phyloP scores from a whole-genome alignment of 2,888 invertebrate species.

The Acrobasis suavella region DNA sequence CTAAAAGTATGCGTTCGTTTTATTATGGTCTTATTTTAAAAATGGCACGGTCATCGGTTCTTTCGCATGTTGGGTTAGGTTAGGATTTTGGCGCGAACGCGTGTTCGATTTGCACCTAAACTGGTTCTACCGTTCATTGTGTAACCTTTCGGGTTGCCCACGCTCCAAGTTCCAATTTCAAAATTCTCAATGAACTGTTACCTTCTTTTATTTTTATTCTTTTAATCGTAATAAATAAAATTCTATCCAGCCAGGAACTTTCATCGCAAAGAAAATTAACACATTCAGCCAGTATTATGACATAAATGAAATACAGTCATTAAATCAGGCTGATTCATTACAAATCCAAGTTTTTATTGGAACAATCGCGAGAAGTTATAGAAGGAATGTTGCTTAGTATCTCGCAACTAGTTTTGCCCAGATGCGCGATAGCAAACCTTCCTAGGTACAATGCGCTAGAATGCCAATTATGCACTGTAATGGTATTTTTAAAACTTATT shows the following conservation, averaged over 20 bases:
- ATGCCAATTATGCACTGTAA: slow-evolving; percentile 22
- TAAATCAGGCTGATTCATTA: slow-evolving; percentile 19
- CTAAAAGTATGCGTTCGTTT: slow-evolving; percentile 82
- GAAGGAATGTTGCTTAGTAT: slow-evolving; percentile 33
- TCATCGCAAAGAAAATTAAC: neutral
- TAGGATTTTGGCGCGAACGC: slow-evolving; percentile 48
- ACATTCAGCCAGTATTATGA: slow-evolving; percentile 3
- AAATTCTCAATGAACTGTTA: slow-evolving; percentile 9
- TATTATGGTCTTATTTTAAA: slow-evolving; percentile 82
- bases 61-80: slow-evolving; percentile 74
- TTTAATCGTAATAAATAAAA: neutral
- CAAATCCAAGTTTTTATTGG: slow-evolving; percentile 18
- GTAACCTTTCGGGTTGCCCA: slow-evolving; percentile 35
- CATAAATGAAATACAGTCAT: slow-evolving; percentile 16
- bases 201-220: neutral
- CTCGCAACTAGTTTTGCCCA: slow-evolving; percentile 33
- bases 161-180: slow-evolving; percentile 30
- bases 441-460: slow-evolving; percentile 22
- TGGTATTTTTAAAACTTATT: slow-evolving; percentile 21
- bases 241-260: slow-evolving; percentile 6
- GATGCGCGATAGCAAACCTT: slow-evolving; percentile 29
- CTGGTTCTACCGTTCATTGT: slow-evolving; percentile 33
- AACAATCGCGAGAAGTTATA: slow-evolving; percentile 25
- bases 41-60: slow-evolving; percentile 72
- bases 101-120: slow-evolving; percentile 38